A percentile compares a stretch with the other conserved stretches of the same genome.
Conservation (phyloP, 2,797 vertebrate genomes). For the Sebastes diploproa region DNA sequence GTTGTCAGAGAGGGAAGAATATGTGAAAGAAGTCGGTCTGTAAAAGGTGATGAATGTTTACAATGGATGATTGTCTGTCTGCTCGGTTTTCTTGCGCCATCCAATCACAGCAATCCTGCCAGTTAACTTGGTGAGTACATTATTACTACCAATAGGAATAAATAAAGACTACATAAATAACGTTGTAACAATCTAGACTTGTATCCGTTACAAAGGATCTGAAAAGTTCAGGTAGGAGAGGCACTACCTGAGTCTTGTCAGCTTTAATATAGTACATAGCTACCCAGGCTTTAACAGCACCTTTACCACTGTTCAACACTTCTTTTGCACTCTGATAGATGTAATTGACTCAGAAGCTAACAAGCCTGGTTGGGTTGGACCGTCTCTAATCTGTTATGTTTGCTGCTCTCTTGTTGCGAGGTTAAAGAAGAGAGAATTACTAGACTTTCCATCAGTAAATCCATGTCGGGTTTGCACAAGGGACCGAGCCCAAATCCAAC, state of each 20-base stretch:
- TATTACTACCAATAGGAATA: neutral
- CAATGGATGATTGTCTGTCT: neutral
- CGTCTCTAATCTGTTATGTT: conserved; percentile 30
- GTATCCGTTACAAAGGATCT: neutral
- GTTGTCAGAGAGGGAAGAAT: too few species aligned
- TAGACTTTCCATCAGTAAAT: conserved; percentile 40
- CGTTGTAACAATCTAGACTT: neutral
- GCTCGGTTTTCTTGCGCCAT: neutral
- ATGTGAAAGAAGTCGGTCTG: too few species aligned
- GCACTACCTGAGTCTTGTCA: neutral
- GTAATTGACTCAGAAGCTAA: conserved; percentile 34
- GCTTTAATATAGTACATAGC: neutral
- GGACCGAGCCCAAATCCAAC: conserved; percentile 42
- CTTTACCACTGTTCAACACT: neutral
- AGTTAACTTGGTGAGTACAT: neutral
- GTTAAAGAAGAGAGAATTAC: conserved; percentile 42
- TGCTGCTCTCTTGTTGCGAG: conserved; percentile 11
- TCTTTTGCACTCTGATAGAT: conserved; percentile 11
- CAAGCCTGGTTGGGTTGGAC: conserved; percentile 15
- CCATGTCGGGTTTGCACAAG: conserved; percentile 22
- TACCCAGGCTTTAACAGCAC: neutral
- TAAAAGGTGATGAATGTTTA: too few species aligned
- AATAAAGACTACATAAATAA: neutral
- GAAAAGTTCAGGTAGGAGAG: neutral
- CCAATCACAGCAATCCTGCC: neutral